Conservation (phyloP, 2,888 invertebrate genomes). For the Sphaerophoria rueppellii region DNA sequence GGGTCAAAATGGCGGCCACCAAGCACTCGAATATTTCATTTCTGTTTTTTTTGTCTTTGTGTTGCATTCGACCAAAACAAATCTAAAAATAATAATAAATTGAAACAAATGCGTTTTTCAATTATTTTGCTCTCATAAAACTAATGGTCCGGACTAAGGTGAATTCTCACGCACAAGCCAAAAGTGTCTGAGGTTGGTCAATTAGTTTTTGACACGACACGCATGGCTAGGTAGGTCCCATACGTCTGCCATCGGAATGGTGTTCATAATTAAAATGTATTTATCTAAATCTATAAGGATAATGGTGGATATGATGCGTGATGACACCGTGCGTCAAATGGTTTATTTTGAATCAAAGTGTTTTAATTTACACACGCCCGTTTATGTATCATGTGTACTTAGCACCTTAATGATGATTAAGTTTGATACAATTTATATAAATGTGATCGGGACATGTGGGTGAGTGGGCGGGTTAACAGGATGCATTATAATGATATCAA, state of each 20-base stretch:
- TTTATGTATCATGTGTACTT: constrained; percentile 2
- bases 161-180: constrained; percentile 30
- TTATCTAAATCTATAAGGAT: constrained; percentile 46
- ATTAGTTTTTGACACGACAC: constrained; percentile 30
- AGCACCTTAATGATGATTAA: constrained; percentile 59
- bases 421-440: constrained; percentile 34
- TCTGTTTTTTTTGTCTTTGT: not conserved
- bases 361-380: not conserved
- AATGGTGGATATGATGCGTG: constrained; percentile 46
- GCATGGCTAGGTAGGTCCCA: not conserved
- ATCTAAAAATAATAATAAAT: not conserved
- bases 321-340: constrained; percentile 40
- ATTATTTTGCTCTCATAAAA: constrained; percentile 24
- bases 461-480: constrained; percentile 4
- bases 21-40: not conserved
- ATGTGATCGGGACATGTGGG: constrained; percentile 9
- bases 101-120: constrained; percentile 24
- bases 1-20: not conserved
- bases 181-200: constrained; percentile 27
- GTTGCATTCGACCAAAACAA: not conserved
- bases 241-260: not conserved
- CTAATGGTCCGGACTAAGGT: constrained; percentile 22
- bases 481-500: constrained; percentile 1
- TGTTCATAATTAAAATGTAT: constrained; percentile 54
- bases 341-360: constrained; percentile 27